phyloP scores from a whole-genome alignment of 2,797 vertebrate genomes.

The Hydrophis major region DNA sequence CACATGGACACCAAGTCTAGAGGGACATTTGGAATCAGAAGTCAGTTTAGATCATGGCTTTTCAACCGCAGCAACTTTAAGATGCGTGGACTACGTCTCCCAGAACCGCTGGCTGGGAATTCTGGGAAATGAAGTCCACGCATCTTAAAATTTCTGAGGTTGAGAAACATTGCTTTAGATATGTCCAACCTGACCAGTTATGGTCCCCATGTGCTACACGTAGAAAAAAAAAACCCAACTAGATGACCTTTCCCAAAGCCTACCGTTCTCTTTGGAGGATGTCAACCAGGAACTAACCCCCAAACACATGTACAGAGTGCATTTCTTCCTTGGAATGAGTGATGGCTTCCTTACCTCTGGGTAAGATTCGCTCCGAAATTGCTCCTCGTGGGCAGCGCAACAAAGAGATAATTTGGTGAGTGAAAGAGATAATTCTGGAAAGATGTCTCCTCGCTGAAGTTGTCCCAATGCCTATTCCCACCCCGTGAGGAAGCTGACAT shows the following conservation, averaged over 20 bases:
- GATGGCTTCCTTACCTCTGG: constrained; percentile 78
- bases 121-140: neutral
- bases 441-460: neutral
- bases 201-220: neutral
- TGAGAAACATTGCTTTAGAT: neutral
- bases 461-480: neutral
- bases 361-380: constrained; percentile 82
- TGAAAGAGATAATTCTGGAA: neutral
- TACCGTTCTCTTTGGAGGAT: neutral
- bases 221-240: too few species aligned
- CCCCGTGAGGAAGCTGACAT: neutral
- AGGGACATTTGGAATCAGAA: neutral
- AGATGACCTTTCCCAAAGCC: neutral
- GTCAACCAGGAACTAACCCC: neutral
- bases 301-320: neutral
- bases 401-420: constrained; percentile 59
- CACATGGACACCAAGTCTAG: neutral
- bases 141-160: neutral
- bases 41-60: neutral
- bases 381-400: constrained; percentile 83
- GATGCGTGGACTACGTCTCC: neutral
- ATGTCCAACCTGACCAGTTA: neutral
- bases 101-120: neutral
- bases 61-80: neutral
- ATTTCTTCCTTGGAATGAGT: neutral